Base-by-base conservation (phyloP, 2,113 vertebrate species). In the Pristiophorus japonicus region DNA sequence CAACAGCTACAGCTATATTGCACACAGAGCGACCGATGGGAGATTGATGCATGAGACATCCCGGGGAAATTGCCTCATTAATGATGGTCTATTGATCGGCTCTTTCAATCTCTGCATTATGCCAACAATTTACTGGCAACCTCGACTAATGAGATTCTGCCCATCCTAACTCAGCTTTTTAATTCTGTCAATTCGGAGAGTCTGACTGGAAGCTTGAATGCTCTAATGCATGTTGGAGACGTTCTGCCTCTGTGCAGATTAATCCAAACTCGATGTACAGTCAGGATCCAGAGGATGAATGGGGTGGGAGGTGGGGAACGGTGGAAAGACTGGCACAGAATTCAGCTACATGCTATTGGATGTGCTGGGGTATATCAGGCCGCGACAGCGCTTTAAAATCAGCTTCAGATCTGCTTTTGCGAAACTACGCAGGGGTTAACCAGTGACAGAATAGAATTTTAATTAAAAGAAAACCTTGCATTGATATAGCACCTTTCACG, bases 1-100 rank as follows among this genome's bases (percentile, higher is more conserved):
- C 34, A 65, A 22, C 18, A 63, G 34, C 55, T 65, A 34, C 88
- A 45, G 88, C 20, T 38, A 92, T 38, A 22, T 92, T 63, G 88
- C 59, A 63, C 59, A 92, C 34, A 2, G 38, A 22, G 14, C 18
- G n/a, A 65, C 59, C 20, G 30, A 62, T 65, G 30, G 34, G 62
- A 38, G 88, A 92, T 92, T 92, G 88, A 65, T 18, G 34, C 1
- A 42, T 42, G 88, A 63, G 34, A n/a, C 18, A 22, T 38, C 59
- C 22, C 59, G 42, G 18, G 88, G 88, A 16, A 92, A 92, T 92
- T 92, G 59, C 88, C 34, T 92, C 5, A n/a, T 91, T 91, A 87
- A 87, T 51, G 30, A 91, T 62, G 30, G 87, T n/a, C 87, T 22
- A 63, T 92, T 20, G 88, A 92, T 38, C 16, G 88, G 1, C 34